Evolutionary conservation across 2,113 vertebrate species (phyloP).

Genomic region (Scomber japonicus): DNA sequence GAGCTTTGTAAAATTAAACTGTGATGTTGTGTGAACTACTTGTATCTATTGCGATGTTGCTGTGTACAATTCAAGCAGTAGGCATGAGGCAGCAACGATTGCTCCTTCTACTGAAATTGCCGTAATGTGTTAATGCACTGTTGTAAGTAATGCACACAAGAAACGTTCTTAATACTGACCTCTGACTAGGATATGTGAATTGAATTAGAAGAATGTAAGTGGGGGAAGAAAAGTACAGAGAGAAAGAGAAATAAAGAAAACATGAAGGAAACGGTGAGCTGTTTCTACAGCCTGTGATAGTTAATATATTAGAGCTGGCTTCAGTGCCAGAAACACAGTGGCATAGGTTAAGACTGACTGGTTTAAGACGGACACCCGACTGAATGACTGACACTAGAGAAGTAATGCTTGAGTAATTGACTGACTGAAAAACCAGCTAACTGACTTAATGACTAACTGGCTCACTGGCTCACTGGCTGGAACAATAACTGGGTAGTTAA

Average conservation of each 20-base stretch:
- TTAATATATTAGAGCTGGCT: constrained; percentile 51
- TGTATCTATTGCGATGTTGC: neutral
- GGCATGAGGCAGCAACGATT: constrained; percentile 26
- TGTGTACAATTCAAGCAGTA: constrained; percentile 3
- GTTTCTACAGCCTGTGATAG: constrained; percentile 39
- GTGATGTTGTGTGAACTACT: neutral
- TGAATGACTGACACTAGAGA: constrained; percentile 18
- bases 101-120: constrained; percentile 27
- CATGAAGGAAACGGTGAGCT: constrained; percentile 40
- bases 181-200: constrained; percentile 51
- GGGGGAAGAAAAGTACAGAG: constrained; percentile 19
- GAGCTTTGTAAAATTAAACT: constrained; percentile 21
- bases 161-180: constrained; percentile 56
- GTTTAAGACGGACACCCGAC: constrained; percentile 14
- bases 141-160: constrained; percentile 49
- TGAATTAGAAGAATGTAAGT: constrained; percentile 48
- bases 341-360: constrained; percentile 50
- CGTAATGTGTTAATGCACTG: constrained; percentile 52
- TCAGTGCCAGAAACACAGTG: constrained; percentile 63
- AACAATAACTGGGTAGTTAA: constrained; percentile 11
- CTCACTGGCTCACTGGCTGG: constrained; percentile 6
- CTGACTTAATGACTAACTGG: neutral
- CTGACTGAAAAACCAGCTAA: neutral
- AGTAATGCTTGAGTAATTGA: constrained; percentile 22
- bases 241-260: constrained; percentile 50